Conservation (phyloP, 1,140 invertebrate species). For the Chionoecetes opilio region DNA sequence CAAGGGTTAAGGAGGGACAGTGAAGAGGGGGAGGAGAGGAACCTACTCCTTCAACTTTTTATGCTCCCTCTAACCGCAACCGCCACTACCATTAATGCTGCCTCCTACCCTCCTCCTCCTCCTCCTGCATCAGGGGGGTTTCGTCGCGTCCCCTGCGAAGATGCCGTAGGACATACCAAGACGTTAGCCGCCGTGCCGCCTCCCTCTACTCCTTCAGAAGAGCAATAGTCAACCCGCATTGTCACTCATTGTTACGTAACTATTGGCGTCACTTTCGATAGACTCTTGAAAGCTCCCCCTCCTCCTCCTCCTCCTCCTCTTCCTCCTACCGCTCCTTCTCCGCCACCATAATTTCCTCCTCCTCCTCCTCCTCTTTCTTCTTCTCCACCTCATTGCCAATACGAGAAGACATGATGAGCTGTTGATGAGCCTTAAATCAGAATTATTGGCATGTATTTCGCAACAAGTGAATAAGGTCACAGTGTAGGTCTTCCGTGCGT, state of each 20-base stretch:
- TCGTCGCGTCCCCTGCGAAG: not conserved
- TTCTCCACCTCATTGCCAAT: not conserved
- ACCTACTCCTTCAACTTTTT: not conserved
- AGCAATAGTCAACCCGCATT: not conserved
- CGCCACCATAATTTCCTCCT: too few species aligned
- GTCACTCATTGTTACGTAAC: not conserved
- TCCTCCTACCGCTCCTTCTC: not conserved
- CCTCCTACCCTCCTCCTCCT: not conserved
- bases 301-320: not conserved
- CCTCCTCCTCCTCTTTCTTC: too few species aligned
- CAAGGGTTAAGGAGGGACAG: not conserved
- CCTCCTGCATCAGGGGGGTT: not conserved
- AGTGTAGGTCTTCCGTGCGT: not conserved
- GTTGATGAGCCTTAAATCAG: not conserved
- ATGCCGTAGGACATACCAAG: not conserved
- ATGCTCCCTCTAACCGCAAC: not conserved
- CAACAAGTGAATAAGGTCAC: not conserved
- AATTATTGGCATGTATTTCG: not conserved
- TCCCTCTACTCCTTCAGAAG: not conserved
- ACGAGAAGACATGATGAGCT: not conserved
- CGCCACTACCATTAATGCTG: not conserved
- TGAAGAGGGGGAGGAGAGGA: not conserved
- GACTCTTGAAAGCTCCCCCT: not conserved
- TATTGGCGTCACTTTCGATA: not conserved
- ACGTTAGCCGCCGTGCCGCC: not conserved